Evolutionary conservation across 2,797 vertebrate species (phyloP).

Genomic region (Nasua narica): DNA sequence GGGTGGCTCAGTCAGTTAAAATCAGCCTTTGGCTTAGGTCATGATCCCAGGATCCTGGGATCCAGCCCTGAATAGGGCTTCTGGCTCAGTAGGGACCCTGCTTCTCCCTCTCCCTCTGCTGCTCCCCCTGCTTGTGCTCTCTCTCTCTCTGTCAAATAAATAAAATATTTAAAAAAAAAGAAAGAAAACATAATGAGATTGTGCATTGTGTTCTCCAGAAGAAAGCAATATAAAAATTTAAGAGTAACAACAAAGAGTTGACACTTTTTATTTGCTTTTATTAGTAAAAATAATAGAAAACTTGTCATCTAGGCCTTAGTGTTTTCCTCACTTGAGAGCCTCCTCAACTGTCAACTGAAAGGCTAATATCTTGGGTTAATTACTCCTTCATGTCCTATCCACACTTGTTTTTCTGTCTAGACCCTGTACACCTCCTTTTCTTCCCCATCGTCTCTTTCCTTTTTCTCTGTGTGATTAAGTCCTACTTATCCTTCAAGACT

Average conservation of each 20-base stretch:
- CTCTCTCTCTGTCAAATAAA: no score
- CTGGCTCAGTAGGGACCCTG: no score
- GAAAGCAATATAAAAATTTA: neutral
- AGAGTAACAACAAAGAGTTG: neutral
- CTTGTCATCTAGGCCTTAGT: neutral
- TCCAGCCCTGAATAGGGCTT: no score
- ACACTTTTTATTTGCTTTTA: neutral
- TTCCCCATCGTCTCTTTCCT: rapidly evolving
- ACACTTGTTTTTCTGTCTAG: neutral
- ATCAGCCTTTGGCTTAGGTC: no score
- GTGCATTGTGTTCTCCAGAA: neutral
- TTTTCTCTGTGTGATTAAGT: neutral
- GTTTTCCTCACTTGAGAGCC: neutral
- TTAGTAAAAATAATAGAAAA: neutral
- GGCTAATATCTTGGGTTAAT: rapidly evolving
- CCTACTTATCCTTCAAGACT: neutral
- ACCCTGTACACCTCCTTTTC: rapidly evolving
- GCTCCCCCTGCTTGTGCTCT: no score
- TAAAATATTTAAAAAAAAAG: no score
- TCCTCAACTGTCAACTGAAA: neutral
- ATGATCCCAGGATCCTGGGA: no score
- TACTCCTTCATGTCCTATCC: rapidly evolving
- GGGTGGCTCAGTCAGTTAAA: no score
- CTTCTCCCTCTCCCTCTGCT: no score
- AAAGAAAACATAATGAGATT: neutral